Evolutionary conservation across 2,888 invertebrate genomes (phyloP).

Genomic region (Mellilla xanthometata): DNA sequence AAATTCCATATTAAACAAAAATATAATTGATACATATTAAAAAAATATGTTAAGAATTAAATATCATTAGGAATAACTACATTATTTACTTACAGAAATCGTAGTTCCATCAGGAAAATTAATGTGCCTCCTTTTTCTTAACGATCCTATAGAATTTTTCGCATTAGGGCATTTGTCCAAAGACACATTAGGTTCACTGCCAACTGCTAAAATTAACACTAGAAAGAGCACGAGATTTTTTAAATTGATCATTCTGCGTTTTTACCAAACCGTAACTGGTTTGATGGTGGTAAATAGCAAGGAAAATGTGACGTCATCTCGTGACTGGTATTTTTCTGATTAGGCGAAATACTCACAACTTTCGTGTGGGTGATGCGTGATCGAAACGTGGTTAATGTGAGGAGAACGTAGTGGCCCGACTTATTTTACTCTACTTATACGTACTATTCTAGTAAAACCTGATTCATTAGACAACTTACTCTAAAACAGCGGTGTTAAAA

Average conservation of each 20-base stretch:
- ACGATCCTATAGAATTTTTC: slow-evolving; percentile 35
- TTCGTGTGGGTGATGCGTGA: slow-evolving; percentile 11
- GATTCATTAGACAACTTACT: too few relatives aligned
- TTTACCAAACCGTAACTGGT: slow-evolving; percentile 8
- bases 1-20: too few relatives aligned
- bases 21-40: too few relatives aligned
- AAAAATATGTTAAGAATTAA: too few relatives aligned
- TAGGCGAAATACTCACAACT: slow-evolving; percentile 1
- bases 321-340: slow-evolving; percentile 7
- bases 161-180: slow-evolving; percentile 43
- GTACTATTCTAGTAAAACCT: too few relatives aligned
- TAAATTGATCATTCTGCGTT: slow-evolving; percentile 19
- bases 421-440: too few relatives aligned
- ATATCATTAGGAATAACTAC: too few relatives aligned
- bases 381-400: slow-evolving; percentile 1
- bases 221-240: slow-evolving; percentile 11
- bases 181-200: slow-evolving; percentile 6
- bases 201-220: slow-evolving; percentile 17
- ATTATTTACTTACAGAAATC: slow-evolving; percentile 40
- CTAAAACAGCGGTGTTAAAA: too few relatives aligned
- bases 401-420: too few relatives aligned
- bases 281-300: not conserved
- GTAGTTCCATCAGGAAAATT: slow-evolving; percentile 44
- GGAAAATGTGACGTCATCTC: slow-evolving; percentile 3
- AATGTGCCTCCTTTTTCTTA: slow-evolving; percentile 47